These are phyloP conservation scores for Tautogolabrus adspersus DNA, from an alignment of 2,113 vertebrate species.

Conservation along the genomic window DNA sequence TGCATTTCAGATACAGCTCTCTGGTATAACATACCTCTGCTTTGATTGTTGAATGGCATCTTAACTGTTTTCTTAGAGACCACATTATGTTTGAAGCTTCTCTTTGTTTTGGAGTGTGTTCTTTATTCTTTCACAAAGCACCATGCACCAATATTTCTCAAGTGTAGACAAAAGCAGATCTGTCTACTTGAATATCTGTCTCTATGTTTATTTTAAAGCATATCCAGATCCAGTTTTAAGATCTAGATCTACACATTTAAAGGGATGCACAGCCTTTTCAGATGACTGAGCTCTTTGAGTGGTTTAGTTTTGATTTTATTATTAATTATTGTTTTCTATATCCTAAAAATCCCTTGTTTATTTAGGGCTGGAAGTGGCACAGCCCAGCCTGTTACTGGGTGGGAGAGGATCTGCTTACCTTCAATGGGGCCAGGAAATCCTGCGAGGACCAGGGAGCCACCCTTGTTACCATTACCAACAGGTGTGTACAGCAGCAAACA, in stretches of 20 bases:
- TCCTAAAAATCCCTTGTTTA: background rate
- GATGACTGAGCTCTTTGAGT: background rate
- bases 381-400: constrained; percentile 95
- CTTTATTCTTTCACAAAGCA: background rate
- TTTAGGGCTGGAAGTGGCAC: constrained; percentile 97
- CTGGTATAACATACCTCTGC: background rate
- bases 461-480: constrained; percentile 91
- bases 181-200: background rate
- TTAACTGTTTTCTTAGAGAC: background rate
- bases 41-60: constrained; percentile 6
- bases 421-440: constrained; percentile 86
- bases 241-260: background rate
- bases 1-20: background rate
- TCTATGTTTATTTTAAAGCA: background rate
- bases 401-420: constrained; percentile 88
- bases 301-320: background rate
- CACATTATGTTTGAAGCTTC: background rate
- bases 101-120: background rate
- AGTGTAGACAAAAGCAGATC: background rate
- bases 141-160: background rate
- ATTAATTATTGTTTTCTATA: background rate
- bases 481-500: constrained; percentile 71
- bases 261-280: too few relatives aligned
- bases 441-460: constrained; percentile 86
- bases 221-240: background rate